phyloP scores from a whole-genome alignment of 2,888 invertebrate genomes.

The Argyresthia albistria region DNA sequence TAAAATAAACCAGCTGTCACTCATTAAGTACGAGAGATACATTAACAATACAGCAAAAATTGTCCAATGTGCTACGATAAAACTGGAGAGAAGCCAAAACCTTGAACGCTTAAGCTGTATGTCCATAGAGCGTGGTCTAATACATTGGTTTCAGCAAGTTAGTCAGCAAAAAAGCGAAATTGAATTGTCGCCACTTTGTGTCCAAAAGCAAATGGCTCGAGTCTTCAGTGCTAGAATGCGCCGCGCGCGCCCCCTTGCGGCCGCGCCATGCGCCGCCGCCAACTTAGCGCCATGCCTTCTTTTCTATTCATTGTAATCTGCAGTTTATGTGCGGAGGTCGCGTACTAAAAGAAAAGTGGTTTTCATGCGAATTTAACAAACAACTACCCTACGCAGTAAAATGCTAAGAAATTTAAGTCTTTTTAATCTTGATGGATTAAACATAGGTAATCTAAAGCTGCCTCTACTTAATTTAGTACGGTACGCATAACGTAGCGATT shows the following conservation, averaged over 20 bases:
- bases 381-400: slow-evolving; percentile 12
- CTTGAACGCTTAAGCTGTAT: slow-evolving; percentile 51
- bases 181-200: slow-evolving; percentile 67
- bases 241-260: no score
- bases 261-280: not conserved
- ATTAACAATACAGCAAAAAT: slow-evolving; percentile 41
- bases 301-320: not conserved
- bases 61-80: slow-evolving; percentile 42
- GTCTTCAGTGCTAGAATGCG: slow-evolving; percentile 11
- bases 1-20: not conserved
- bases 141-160: slow-evolving; percentile 23
- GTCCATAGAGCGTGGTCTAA: slow-evolving; percentile 43
- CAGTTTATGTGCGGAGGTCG: slow-evolving; percentile 1
- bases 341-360: slow-evolving; percentile 33
- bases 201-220: slow-evolving; percentile 43
- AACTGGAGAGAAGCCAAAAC: slow-evolving; percentile 55
- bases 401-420: no score
- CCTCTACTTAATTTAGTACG: not conserved
- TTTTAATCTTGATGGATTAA: not conserved
- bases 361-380: slow-evolving; percentile 52
- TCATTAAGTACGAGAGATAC: not conserved
- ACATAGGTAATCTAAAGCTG: not conserved
- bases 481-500: not conserved
- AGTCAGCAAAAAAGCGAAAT: slow-evolving; percentile 66
- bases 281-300: slow-evolving; percentile 3